Conservation (phyloP, 2,113 vertebrate species). For the Calypte anna region DNA sequence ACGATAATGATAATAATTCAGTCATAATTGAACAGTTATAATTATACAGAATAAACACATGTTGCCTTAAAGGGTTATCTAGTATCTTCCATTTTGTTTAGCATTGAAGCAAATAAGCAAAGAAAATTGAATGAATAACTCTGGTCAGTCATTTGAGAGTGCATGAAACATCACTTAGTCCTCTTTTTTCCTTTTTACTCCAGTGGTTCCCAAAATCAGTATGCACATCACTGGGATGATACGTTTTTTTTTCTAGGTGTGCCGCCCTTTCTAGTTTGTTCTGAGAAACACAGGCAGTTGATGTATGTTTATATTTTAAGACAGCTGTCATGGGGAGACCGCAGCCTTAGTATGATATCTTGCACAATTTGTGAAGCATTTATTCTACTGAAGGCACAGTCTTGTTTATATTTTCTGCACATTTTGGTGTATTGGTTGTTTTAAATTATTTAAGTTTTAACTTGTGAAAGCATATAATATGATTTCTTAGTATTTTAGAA, state of each 20-base stretch:
- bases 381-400: constrained; percentile 96
- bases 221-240: constrained; percentile 76
- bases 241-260: constrained; percentile 75
- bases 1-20: constrained; percentile 76
- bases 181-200: constrained; percentile 74
- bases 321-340: constrained; percentile 95
- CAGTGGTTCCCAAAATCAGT: constrained; percentile 77
- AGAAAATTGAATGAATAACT: constrained; percentile 73
- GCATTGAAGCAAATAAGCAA: constrained; percentile 77
- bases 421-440: constrained; percentile 97
- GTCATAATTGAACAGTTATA: constrained; percentile 74
- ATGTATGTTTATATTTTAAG: constrained; percentile 84
- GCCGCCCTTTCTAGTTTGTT: constrained; percentile 76
- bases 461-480: constrained; percentile 98
- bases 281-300: constrained; percentile 84
- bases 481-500: constrained; percentile 98
- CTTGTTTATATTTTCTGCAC: constrained; percentile 98
- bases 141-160: constrained; percentile 76
- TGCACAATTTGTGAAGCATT: constrained; percentile 98
- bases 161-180: constrained; percentile 78
- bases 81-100: constrained; percentile 84
- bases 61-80: constrained; percentile 88
- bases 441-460: constrained; percentile 95
- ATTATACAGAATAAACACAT: constrained; percentile 83
- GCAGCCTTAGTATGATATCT: constrained; percentile 98